Evolutionary conservation across 2,888 invertebrate species (phyloP).

Genomic region (Priocnemis perturbator): DNA sequence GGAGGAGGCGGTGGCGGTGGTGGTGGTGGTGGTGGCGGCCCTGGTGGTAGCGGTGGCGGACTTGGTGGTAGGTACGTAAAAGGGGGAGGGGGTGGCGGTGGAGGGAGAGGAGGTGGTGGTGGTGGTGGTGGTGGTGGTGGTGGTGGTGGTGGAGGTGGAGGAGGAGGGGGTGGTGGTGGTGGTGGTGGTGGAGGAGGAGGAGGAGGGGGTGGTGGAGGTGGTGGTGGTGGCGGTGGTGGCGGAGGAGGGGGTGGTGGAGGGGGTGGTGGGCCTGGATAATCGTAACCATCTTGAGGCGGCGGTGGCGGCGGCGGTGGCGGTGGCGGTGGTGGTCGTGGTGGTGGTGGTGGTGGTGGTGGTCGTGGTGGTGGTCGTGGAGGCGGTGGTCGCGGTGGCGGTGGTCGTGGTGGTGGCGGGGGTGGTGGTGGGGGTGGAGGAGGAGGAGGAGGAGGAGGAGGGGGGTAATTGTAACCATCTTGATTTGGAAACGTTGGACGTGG

Average conservation of each 20-base stretch:
- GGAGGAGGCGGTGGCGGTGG: conserved; percentile 13
- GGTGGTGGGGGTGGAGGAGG: conserved; percentile 29
- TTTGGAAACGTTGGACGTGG: conserved; percentile 4
- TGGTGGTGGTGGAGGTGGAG: conserved; percentile 19
- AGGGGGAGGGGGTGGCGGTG: conserved; percentile 28
- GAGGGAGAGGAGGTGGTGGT: conserved; percentile 25
- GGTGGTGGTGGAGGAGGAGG: conserved; percentile 17
- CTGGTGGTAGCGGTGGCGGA: conserved; percentile 15
- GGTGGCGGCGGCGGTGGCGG: conserved; percentile 24
- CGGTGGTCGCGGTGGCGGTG: conserved; percentile 21
- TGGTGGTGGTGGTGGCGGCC: background rate
- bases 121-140: conserved; percentile 21
- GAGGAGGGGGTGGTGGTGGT: conserved; percentile 22
- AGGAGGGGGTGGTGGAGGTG: conserved; percentile 24
- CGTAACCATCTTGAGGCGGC: conserved; percentile 19
- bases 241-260: conserved; percentile 32
- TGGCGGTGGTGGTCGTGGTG: conserved; percentile 22
- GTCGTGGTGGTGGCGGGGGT: conserved; percentile 9
- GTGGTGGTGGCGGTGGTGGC: conserved; percentile 35
- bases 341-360: conserved; percentile 11
- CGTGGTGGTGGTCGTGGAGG: conserved; percentile 30
- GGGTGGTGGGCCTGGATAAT: conserved; percentile 22
- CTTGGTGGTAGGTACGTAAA: conserved; percentile 30
- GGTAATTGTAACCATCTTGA: no score
- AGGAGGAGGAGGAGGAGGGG: conserved; percentile 30